These are phyloP conservation scores for Drepana arcuata DNA, from an alignment of 1,140 invertebrate species.

Conservation along the genomic window DNA sequence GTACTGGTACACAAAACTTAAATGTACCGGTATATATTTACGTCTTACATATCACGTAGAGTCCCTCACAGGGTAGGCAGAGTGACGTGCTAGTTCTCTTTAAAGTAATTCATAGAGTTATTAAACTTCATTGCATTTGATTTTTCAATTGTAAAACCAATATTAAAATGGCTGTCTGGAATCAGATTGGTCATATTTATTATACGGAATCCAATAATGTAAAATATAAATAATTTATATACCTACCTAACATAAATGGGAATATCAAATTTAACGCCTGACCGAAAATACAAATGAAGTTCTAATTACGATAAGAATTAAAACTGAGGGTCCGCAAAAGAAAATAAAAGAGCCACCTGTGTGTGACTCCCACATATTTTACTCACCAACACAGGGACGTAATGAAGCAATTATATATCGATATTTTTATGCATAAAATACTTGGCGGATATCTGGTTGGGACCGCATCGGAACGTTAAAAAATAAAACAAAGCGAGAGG, in stretches of 20 bases:
- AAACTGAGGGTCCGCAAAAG: slow-evolving; percentile 8
- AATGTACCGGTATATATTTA: no score
- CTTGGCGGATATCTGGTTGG: slow-evolving; percentile 60
- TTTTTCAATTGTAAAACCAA: no score
- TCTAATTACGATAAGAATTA: slow-evolving; percentile 14
- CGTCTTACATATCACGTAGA: no score
- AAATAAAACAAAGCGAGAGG: slow-evolving; percentile 63
- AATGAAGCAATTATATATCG: slow-evolving; percentile 73
- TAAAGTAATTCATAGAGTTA: no score
- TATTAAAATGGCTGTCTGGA: no score
- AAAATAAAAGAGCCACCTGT: slow-evolving; percentile 42
- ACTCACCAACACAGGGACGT: slow-evolving; percentile 68
- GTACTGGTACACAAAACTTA: slow-evolving; percentile 5
- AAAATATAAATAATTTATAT: no score
- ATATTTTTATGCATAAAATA: slow-evolving; percentile 72
- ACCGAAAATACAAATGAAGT: slow-evolving; percentile 12
- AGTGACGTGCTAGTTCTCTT: no score
- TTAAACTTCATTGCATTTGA: no score
- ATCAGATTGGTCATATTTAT: no score
- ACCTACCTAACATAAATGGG: slow-evolving; percentile 1
- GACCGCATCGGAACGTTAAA: slow-evolving; percentile 38
- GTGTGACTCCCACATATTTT: slow-evolving; percentile 68
- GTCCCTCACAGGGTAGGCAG: no score
- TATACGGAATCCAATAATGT: no score
- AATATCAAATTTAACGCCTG: slow-evolving; percentile 1